Evolutionary conservation across 2,113 vertebrate species (phyloP), one percentile per base, ranked within the genome.

Genomic region (Trichomycterus rosablanca): DNA sequence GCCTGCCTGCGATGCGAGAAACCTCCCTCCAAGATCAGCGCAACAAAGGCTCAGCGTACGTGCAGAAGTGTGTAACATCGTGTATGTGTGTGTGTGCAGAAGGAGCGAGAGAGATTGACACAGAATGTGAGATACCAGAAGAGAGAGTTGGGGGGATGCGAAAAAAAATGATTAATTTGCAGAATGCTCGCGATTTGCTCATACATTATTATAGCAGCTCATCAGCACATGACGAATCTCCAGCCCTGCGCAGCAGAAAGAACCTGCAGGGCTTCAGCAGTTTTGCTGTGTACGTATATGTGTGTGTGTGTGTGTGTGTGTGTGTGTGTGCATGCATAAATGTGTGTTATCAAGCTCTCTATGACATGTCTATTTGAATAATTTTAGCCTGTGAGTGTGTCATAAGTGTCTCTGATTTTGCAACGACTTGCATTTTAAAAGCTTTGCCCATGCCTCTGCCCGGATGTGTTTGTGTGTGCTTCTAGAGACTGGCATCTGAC

Each of bases 131-230:
- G 62, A 32, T 30, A 60, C 45, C 56, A 30, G 62, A 53, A 84
- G 77, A 77, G 83, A 86, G 86, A 87, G 74, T 50, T 65, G 42
- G 37, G 81, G 46, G 46, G 42, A 49, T 48, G 54, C 22, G 26
- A 28, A 78, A 75, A 86, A 87, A 88, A 84, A 86, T 91, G 88
- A 92, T 92, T 92, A 89, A 92, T 92, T 92, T 91, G 90, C 90
- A 89, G 87, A 92, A 90, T 87, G 91, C 89, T 89, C 86, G 86
- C 89, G 89, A 92, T 92, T 92, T 89, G 89, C 90, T 91, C 90
- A 89, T 93, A 91, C 89, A 89, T 90, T 92, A 91, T 92, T 90
- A 89, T 90, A 92, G 89, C 87, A 89, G 89, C 89, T 93, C 88
- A 89, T 91, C 88, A 88, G 88, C 90, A 92, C 88, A 90, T 89